These are phyloP conservation scores for Synanthedon tipuliformis DNA, from an alignment of 2,888 invertebrate genomes.

Conservation along the genomic window DNA sequence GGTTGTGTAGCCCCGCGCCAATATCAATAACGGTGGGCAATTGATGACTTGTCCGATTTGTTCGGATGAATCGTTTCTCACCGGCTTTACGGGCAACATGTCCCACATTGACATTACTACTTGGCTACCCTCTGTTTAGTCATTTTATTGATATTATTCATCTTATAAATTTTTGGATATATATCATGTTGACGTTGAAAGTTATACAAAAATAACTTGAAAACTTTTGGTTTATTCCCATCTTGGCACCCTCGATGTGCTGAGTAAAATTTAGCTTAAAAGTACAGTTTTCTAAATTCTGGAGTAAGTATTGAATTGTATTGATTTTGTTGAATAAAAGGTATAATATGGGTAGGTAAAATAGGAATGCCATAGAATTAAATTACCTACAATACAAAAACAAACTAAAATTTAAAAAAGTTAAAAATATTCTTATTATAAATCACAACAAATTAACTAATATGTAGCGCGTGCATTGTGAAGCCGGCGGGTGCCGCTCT, in stretches of 20 bases:
- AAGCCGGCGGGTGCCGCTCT: constrained; percentile 44
- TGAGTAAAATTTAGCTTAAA: no score
- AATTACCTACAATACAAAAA: no score
- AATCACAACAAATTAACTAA: constrained; percentile 9
- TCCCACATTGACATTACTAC: constrained; percentile 23
- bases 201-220: no score
- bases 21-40: constrained; percentile 64
- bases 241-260: no score
- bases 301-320: no score
- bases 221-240: no score
- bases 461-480: not conserved
- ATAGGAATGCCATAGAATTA: no score
- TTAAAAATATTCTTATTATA: not conserved
- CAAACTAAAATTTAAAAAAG: no score
- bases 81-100: constrained; percentile 51
- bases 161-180: not conserved
- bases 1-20: constrained; percentile 17
- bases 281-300: no score
- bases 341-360: no score
- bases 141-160: not conserved
- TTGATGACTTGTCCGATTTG: constrained; percentile 67
- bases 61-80: constrained; percentile 51
- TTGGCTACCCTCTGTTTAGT: constrained; percentile 14
- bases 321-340: no score
- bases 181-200: no score